These are phyloP conservation scores for Drosophila melanogaster DNA, from an alignment of 1,140 invertebrate genomes.

Conservation along the genomic window Release_6_plus_ISO1_MT NC_004354.4:5273501-5274000, in stretches of 20 bases:
- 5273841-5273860: background rate
- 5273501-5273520: constrained; percentile 53
- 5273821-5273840: background rate
- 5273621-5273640: too few relatives aligned
- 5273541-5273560: constrained; percentile 28
- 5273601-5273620: too few relatives aligned
- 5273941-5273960: constrained; percentile 64
- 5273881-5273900: background rate
- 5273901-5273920: background rate
- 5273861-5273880: constrained; percentile 46
- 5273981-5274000: constrained; percentile 40
- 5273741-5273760: constrained; percentile 25
- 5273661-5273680: too few relatives aligned
- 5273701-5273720: background rate
- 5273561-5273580: constrained; percentile 6
- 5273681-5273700: background rate
- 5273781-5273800: constrained; percentile 22
- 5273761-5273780: constrained; percentile 20
- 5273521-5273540: constrained; percentile 46
- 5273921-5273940: constrained; percentile 54
- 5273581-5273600: constrained; percentile 1
- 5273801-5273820: constrained; percentile 19
- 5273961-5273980: constrained; percentile 59
- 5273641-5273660: too few relatives aligned
- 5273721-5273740: constrained; percentile 4